These are phyloP conservation scores for Augiades crinisus DNA, from an alignment of 2,888 invertebrate species.

Conservation along the genomic window DNA sequence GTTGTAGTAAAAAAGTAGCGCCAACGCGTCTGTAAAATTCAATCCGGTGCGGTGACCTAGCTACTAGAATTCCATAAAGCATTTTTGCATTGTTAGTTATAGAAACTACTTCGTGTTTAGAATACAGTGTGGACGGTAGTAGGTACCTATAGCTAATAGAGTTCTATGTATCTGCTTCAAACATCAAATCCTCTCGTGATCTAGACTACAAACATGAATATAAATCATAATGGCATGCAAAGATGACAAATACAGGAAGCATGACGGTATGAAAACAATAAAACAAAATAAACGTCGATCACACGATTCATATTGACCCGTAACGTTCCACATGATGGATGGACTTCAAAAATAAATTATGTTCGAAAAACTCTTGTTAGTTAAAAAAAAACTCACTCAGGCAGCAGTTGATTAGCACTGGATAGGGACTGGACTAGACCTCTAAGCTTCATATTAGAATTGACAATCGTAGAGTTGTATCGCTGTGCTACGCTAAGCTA, in stretches of 20 bases:
- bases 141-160: constrained; percentile 42
- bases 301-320: constrained; percentile 36
- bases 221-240: constrained; percentile 73
- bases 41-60: constrained; percentile 46
- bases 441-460: constrained; percentile 56
- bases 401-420: constrained; percentile 80
- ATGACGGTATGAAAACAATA: constrained; percentile 58
- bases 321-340: constrained; percentile 47
- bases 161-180: constrained; percentile 36
- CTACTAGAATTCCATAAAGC: constrained; percentile 54
- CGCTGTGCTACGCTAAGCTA: constrained; percentile 69
- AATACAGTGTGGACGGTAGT: constrained; percentile 53
- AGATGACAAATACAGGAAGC: constrained; percentile 69
- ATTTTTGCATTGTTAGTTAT: constrained; percentile 61
- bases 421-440: constrained; percentile 51
- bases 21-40: constrained; percentile 47
- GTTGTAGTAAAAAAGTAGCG: constrained; percentile 80
- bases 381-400: constrained; percentile 80
- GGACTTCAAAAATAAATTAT: constrained; percentile 81
- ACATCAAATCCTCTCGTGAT: constrained; percentile 39
- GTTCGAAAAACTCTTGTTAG: constrained; percentile 60
- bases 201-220: constrained; percentile 60
- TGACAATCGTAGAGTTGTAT: constrained; percentile 44
- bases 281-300: constrained; percentile 41
- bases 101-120: constrained; percentile 60